Evolutionary conservation across 1,140 invertebrate genomes (phyloP).

Genomic region (Zaprionus taronus): DNA sequence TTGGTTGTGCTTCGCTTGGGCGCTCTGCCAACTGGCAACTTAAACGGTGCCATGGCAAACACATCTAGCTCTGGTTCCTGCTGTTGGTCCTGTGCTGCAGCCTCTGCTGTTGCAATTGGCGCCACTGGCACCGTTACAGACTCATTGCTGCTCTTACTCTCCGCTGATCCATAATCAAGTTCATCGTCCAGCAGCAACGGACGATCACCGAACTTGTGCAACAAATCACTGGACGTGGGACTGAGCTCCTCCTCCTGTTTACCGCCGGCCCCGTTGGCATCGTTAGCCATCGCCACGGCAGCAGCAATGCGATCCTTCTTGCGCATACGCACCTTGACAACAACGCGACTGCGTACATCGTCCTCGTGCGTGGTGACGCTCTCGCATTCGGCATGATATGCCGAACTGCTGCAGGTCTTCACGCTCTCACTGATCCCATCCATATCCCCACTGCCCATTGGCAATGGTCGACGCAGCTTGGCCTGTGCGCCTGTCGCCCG

Average conservation of each 20-base stretch:
- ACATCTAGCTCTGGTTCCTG: conserved; percentile 86
- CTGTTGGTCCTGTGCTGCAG: conserved; percentile 23
- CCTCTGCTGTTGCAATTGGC: conserved; percentile 20
- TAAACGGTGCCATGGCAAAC: conserved; percentile 91
- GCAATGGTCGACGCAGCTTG: conserved; percentile 69
- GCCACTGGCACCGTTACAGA: conserved; percentile 25
- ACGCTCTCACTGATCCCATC: conserved; percentile 89
- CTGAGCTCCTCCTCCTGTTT: conserved; percentile 69
- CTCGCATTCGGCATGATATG: conserved; percentile 90
- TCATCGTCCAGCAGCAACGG: conserved; percentile 92
- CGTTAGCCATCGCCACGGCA: conserved; percentile 28
- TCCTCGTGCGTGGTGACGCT: conserved; percentile 88
- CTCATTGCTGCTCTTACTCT: conserved; percentile 75
- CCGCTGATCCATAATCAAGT: conserved; percentile 88
- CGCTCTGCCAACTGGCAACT: conserved; percentile 85
- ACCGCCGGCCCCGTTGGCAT: conserved; percentile 11
- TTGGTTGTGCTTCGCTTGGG: conserved; percentile 65
- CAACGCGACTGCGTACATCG: conserved; percentile 85
- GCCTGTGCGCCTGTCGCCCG: conserved; percentile 58
- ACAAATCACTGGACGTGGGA: conserved; percentile 84
- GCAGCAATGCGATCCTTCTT: conserved; percentile 76
- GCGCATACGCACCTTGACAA: conserved; percentile 82
- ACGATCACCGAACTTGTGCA: conserved; percentile 91
- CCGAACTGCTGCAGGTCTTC: conserved; percentile 88
- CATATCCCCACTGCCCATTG: conserved; percentile 74